These are phyloP conservation scores for Brachyrhaphis roseni DNA, from an alignment of 2,797 vertebrate species.

Conservation along the genomic window DNA sequence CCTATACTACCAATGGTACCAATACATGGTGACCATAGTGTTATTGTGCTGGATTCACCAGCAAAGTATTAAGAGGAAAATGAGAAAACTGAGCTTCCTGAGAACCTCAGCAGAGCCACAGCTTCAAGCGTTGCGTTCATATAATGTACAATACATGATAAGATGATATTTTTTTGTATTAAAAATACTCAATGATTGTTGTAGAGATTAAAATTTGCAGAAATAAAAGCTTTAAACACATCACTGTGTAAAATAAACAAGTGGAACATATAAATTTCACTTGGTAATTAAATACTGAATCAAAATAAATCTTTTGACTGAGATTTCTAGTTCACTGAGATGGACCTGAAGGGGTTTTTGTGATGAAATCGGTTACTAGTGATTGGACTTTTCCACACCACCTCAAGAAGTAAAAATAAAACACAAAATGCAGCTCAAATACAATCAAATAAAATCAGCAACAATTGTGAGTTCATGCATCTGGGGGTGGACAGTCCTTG, in stretches of 20 bases:
- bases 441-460: constrained; percentile 7
- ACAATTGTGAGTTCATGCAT: constrained; percentile 30
- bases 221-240: neutral
- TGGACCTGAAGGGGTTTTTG: neutral
- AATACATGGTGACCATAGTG: neutral
- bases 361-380: constrained; percentile 23
- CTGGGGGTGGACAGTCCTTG: constrained; percentile 30
- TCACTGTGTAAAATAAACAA: neutral
- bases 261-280: neutral
- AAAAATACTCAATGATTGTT: neutral
- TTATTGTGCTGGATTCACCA: neutral
- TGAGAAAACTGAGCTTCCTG: neutral
- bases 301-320: neutral
- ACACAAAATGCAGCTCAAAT: constrained; percentile 7
- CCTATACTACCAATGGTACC: neutral
- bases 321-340: neutral
- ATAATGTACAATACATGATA: neutral
- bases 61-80: neutral
- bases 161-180: neutral
- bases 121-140: neutral
- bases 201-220: neutral
- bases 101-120: neutral
- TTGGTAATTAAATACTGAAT: neutral
- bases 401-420: constrained; percentile 31
- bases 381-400: constrained; percentile 26